These are phyloP conservation scores for Monochamus alternatus DNA, from an alignment of 2,888 invertebrate species.

Conservation along the genomic window DNA sequence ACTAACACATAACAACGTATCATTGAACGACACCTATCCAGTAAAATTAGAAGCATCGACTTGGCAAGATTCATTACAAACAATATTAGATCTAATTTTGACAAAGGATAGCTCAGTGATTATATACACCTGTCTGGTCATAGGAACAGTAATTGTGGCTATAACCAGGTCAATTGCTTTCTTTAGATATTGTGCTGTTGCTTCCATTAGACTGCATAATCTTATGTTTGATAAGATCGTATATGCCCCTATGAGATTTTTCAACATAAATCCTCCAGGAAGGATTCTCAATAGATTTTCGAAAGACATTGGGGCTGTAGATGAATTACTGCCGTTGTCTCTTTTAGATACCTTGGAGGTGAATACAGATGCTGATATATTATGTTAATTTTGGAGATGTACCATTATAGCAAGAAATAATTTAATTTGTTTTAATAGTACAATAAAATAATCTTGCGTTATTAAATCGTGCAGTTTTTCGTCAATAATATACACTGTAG, in stretches of 20 bases:
- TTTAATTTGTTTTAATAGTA: no score
- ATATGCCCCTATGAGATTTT: slow-evolving; percentile 77
- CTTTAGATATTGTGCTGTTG: slow-evolving; percentile 72
- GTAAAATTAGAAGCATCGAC: not conserved
- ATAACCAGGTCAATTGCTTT: slow-evolving; percentile 69
- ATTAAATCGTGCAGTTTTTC: no score
- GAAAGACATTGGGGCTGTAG: slow-evolving; percentile 77
- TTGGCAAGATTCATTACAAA: slow-evolving; percentile 4
- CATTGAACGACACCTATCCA: not conserved
- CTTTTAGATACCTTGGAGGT: slow-evolving; percentile 69
- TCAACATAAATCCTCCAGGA: slow-evolving; percentile 77
- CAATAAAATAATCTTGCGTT: no score
- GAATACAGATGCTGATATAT: slow-evolving; percentile 1
- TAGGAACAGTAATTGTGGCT: slow-evolving; percentile 67
- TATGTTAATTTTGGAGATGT: no score
- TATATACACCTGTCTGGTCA: slow-evolving; percentile 59
- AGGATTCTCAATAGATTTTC: slow-evolving; percentile 79
- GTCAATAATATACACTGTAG: no score
- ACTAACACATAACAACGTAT: slow-evolving; percentile 72
- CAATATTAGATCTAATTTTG: slow-evolving; percentile 3
- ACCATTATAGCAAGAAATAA: no score
- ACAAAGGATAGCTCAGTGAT: slow-evolving; percentile 64
- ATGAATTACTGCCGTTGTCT: slow-evolving; percentile 70
- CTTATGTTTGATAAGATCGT: slow-evolving; percentile 72
- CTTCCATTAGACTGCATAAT: slow-evolving; percentile 74